Evolutionary conservation across 2,797 vertebrate species (phyloP).

Genomic region (Ctenosaura bakeri): DNA sequence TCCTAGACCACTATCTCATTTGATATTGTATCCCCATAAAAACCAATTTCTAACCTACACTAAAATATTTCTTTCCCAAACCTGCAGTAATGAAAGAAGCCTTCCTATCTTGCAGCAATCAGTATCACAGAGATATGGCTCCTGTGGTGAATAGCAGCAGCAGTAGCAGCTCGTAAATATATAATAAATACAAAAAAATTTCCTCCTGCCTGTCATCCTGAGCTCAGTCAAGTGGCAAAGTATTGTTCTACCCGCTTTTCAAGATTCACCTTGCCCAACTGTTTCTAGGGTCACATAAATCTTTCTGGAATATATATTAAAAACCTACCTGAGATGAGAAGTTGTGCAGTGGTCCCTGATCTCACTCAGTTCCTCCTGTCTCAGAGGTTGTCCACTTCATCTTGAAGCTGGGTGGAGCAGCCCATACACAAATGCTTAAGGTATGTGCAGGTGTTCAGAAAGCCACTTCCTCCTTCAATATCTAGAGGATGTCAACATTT

Average conservation of each 20-base stretch:
- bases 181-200: background rate
- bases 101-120: background rate
- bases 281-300: background rate
- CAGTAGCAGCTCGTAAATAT: background rate
- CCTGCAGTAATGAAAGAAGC: background rate
- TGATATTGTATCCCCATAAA: background rate
- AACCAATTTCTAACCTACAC: background rate
- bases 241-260: background rate
- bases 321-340: constrained; percentile 21
- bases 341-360: background rate
- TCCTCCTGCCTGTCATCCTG: background rate
- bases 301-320: background rate
- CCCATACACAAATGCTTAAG: constrained; percentile 4
- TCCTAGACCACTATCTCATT: background rate
- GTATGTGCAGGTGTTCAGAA: constrained; percentile 15
- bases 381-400: background rate
- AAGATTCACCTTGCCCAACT: background rate
- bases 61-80: background rate
- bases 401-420: constrained; percentile 11
- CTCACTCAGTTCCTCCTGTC: background rate
- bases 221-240: background rate
- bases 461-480: background rate
- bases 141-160: background rate
- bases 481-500: background rate
- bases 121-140: too few species aligned